Evolutionary conservation across 2,888 invertebrate species (phyloP).

Genomic region (Chymomyza procnemis): DNA sequence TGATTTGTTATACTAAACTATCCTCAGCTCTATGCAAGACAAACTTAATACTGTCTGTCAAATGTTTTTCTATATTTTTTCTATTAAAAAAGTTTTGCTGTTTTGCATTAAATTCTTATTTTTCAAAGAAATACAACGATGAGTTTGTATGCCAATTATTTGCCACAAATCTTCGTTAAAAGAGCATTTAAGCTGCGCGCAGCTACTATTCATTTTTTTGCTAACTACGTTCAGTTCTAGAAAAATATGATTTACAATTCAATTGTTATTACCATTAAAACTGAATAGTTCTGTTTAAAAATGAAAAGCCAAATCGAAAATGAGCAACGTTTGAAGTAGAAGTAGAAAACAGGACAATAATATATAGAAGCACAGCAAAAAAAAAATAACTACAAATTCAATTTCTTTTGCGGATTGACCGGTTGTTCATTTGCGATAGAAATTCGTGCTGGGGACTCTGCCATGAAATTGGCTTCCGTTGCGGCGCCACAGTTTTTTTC

Average conservation of each 20-base stretch:
- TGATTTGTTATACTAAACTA: too few species aligned
- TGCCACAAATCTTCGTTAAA: neutral
- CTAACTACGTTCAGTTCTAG: neutral
- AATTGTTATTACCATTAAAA: neutral
- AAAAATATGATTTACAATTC: neutral
- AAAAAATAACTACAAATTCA: constrained; percentile 19
- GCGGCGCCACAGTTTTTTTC: neutral
- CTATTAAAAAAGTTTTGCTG: too few species aligned
- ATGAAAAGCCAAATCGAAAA: neutral
- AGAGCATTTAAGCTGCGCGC: neutral
- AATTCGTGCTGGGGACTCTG: neutral
- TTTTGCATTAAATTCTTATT: too few species aligned
- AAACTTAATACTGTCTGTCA: too few species aligned
- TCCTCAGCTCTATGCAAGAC: too few species aligned
- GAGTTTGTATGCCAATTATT: too few species aligned
- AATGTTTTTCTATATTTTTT: too few species aligned
- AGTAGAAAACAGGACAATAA: neutral
- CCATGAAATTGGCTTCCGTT: neutral
- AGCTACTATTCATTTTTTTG: neutral
- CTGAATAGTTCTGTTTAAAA: neutral
- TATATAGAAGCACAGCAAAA: neutral
- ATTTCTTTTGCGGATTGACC: constrained; percentile 9
- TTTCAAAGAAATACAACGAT: too few species aligned
- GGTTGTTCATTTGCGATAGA: neutral
- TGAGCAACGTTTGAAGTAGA: neutral